Base-by-base conservation (phyloP, 2,888 invertebrate species). In the Gastrophysa polygoni region DNA sequence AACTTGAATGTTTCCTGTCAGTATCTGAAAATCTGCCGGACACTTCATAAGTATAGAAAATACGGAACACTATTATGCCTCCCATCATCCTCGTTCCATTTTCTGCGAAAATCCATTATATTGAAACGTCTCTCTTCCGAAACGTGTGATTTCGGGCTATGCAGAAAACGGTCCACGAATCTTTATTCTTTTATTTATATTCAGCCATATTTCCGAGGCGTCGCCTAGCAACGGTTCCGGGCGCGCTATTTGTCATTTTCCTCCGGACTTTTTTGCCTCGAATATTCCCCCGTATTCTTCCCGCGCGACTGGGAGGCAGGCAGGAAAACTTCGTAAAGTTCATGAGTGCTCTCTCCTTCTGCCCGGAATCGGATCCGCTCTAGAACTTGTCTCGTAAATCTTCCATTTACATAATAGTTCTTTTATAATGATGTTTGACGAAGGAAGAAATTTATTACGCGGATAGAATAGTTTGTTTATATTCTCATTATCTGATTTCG, bases 201-300 rank as follows among this genome's bases (percentile, higher is more conserved):
- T 75, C 77, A 77, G 78, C 78, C 78, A 78, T 78, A 78, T 77
- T 77, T 78, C 77, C 70, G 68, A 71, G 68, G 64, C 71, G 77
- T 76, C 71, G 64, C 78, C 75, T 77, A 77, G 77, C 77, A 76
- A 78, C 78, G 73, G 72, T 72, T 75, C 73, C 75, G 71, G 75
- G 73, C 75, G 77, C 74, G 77, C 78, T 77, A 78, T 77, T 78
- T 78, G 77, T 78, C 78, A 77, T 78, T 78, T 77, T 77, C 75
- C 74, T 73, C 38, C 73, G 73, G 68, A 74, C 73, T 75, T 77
- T 78, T 76, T 70, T 67, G 72, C 71, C 67, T 70, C 72, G 73
- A 76, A 77, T 76, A 78, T 77, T 78, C 75, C 77, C 75, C 75
- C 55, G 49, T 76, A 74, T 60, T 56, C 74, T 29, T 47, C 61